Evolutionary conservation across 2,113 vertebrate genomes (phyloP).

Genomic region (Pseudopipra pipra): DNA sequence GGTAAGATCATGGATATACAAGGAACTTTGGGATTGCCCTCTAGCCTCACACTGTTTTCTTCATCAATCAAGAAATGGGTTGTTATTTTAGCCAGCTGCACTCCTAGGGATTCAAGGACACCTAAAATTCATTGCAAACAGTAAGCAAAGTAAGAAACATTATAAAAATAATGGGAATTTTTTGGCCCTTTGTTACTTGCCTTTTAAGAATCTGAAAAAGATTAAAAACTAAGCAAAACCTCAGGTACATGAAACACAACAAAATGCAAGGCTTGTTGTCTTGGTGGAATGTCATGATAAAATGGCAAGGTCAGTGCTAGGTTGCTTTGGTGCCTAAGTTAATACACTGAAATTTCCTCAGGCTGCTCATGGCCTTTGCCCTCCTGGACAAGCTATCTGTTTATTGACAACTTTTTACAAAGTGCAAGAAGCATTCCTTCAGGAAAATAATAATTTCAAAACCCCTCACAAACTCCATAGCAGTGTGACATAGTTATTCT

Average conservation of each 20-base stretch:
- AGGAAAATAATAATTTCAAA: neutral
- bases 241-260: neutral
- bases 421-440: neutral
- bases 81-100: neutral
- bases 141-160: neutral
- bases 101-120: neutral
- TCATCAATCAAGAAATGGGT: neutral
- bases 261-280: neutral
- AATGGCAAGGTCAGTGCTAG: fast-evolving
- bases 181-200: neutral
- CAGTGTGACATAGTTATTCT: neutral
- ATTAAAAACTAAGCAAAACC: neutral
- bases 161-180: neutral
- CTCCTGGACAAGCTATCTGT: neutral
- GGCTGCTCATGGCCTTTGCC: neutral
- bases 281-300: neutral
- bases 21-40: neutral
- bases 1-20: neutral
- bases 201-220: neutral
- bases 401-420: neutral
- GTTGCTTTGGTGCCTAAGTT: neutral
- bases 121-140: neutral
- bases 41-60: neutral
- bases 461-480: neutral
- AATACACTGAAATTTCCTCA: neutral